These are phyloP conservation scores for Virgularia gustaviana DNA, from an alignment of 92 coral and sea anemone genomes.

Conservation along the genomic window DNA sequence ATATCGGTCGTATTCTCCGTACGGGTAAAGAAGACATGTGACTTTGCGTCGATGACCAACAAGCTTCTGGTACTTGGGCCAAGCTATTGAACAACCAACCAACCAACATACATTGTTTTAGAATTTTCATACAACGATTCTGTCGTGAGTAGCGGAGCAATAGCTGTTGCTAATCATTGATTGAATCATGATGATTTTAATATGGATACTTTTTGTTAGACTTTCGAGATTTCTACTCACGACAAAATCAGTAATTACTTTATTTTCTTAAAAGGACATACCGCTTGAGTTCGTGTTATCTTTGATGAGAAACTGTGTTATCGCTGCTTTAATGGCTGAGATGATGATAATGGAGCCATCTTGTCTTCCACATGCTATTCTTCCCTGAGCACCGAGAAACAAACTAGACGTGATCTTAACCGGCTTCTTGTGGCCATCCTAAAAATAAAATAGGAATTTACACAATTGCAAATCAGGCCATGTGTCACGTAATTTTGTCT, in stretches of 20 bases:
- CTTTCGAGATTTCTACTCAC: neutral
- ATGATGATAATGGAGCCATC: conserved; percentile 90
- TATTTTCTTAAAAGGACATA: neutral
- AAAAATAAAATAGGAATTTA: neutral
- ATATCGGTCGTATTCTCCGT: conserved; percentile 84
- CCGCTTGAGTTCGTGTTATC: conserved; percentile 32
- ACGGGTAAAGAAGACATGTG: conserved; percentile 90
- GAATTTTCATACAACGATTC: neutral
- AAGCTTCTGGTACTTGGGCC: conserved; percentile 89
- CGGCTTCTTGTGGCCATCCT: conserved; percentile 64
- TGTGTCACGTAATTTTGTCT: neutral
- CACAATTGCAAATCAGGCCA: neutral
- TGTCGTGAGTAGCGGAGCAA: neutral
- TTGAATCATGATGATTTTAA: no score
- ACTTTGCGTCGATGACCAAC: conserved; percentile 88
- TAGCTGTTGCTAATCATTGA: no score
- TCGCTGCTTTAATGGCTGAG: conserved; percentile 88
- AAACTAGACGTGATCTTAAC: conserved; percentile 73
- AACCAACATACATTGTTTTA: neutral
- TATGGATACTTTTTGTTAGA: no score
- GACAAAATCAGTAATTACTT: no score
- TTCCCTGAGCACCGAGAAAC: conserved; percentile 76
- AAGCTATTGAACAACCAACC: no score
- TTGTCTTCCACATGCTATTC: conserved; percentile 87
- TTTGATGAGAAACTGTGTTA: conserved; percentile 68